Evolutionary conservation across 1,140 invertebrate species (phyloP), one percentile per base, ranked within the genome.

Genomic region (Aleiodes sp.): DNA sequence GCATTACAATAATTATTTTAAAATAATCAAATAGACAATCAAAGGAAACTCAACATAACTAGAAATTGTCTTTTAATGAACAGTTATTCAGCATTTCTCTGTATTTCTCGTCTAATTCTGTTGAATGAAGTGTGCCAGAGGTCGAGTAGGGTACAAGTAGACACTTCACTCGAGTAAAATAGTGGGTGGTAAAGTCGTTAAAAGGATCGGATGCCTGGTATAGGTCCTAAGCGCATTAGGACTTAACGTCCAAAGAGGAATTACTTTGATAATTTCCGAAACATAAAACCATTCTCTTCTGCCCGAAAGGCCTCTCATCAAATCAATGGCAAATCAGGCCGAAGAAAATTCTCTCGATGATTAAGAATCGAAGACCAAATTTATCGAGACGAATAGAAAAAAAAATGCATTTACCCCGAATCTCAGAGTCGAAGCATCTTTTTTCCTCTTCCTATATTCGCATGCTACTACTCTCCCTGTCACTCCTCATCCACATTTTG

Each of bases 401-500:
- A 7, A 24, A 24, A 52, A 24, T 24, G 16, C 26, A 52, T 52
- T 52, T 24, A 52, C 16, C 35, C 33, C 24, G 63, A 70, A 64
- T 70, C 68, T 70, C 61, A 61, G 61, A 70, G 28, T 66, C 64
- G 31, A 66, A 66, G 31, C 46, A 65, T 56, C 21, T 52, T 21
- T 52, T 52, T 2, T 21, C 46, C 21, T 52, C 46, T 52, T 52
- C 12, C 46, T 24, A 16, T 1, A 26, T 24, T 52, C 46, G n/a
- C n/a, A n/a, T n/a, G n/a, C 43, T 62, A 10, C 14, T 28, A 52
- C 64, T 41, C 63, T 14, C 39, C 33, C 21, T n/a, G 59, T 29
- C 14, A 35, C 33, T 35, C 56, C 52, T 43, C 70, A 66, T 26
- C 64, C 41, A 61, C 37, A 26, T 57, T 57, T 67, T 68, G 35